Evolutionary conservation across 1,140 invertebrate species (phyloP).

Genomic region (Steinernema feltiae): DNA sequence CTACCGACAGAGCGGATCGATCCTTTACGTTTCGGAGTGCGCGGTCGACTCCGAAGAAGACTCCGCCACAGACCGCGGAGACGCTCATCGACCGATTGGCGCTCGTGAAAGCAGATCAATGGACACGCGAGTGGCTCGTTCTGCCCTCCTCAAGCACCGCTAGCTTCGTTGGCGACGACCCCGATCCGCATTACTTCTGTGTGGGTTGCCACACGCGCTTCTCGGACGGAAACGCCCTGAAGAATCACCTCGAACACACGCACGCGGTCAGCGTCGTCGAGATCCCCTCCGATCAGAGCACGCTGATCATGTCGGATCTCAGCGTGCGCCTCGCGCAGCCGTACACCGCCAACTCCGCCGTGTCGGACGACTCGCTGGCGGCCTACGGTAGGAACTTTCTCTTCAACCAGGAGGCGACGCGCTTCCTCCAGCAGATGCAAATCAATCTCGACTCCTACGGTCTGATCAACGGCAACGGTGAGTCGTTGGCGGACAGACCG

Average conservation of each 20-base stretch:
- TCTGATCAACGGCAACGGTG: background rate
- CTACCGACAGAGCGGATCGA: background rate
- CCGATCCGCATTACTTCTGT: background rate
- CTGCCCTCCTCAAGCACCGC: background rate
- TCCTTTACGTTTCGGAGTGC: background rate
- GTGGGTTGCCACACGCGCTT: background rate
- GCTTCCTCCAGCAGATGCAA: constrained; percentile 7
- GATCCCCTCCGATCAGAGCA: background rate
- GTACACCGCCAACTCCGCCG: background rate
- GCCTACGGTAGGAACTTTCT: background rate
- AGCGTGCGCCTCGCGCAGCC: background rate
- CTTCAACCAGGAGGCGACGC: background rate
- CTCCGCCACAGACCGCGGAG: background rate
- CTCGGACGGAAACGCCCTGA: background rate
- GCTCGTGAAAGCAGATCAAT: background rate
- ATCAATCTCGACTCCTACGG: constrained; percentile 1
- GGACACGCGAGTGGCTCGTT: constrained; percentile 7
- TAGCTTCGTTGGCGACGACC: constrained; percentile 9
- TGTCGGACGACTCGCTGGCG: background rate
- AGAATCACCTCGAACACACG: background rate
- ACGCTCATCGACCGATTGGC: background rate
- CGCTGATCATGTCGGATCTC: background rate
- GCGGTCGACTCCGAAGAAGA: background rate
- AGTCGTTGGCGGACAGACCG: too few relatives aligned
- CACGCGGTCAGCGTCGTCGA: background rate